Evolutionary conservation across 2,888 invertebrate species (phyloP).

Genomic region (Ophioninae sp.): DNA sequence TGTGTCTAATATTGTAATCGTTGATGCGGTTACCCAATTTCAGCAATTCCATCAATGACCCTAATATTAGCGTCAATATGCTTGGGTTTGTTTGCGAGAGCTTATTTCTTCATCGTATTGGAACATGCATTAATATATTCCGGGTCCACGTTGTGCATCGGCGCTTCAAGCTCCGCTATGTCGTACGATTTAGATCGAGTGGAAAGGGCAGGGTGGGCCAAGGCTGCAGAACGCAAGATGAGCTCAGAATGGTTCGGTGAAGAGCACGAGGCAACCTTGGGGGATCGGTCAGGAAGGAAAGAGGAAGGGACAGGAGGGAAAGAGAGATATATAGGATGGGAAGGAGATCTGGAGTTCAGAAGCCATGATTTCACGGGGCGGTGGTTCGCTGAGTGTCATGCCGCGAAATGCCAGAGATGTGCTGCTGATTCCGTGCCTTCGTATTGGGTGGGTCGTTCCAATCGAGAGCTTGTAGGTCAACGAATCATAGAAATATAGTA

Average conservation of each 20-base stretch:
- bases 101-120: neutral
- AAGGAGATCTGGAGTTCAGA: conserved; percentile 71
- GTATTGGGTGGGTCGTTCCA: conserved; percentile 69
- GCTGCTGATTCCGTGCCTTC: conserved; percentile 62
- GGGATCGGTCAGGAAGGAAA: conserved; percentile 35
- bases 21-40: no score
- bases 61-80: no score
- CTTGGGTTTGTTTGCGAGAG: neutral
- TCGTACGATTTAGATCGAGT: neutral
- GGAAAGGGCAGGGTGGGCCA: neutral
- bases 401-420: conserved; percentile 71
- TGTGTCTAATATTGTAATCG: no score
- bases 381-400: conserved; percentile 77
- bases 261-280: conserved; percentile 41
- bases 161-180: neutral
- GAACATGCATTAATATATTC: neutral
- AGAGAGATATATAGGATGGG: conserved; percentile 1
- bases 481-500: neutral
- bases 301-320: conserved; percentile 17
- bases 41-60: no score
- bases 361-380: conserved; percentile 79
- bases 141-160: neutral
- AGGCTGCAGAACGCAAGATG: conserved; percentile 26
- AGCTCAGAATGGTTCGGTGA: conserved; percentile 25
- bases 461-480: neutral